These are phyloP conservation scores for Charina bottae DNA, from an alignment of 2,113 vertebrate genomes.

Conservation along the genomic window DNA sequence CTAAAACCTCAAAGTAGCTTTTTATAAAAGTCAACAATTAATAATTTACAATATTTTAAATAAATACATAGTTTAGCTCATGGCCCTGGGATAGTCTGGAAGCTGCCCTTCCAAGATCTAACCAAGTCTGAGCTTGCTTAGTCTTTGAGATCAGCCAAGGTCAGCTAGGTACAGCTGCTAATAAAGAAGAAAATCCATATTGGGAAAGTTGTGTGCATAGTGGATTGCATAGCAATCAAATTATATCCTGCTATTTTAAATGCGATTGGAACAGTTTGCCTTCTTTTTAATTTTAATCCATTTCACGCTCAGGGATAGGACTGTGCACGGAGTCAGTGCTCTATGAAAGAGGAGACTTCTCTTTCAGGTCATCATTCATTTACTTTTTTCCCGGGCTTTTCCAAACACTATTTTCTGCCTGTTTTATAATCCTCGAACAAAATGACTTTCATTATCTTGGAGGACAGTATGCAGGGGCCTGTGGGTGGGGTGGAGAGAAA, in stretches of 20 bases:
- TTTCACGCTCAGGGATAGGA: background rate
- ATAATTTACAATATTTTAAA: no score
- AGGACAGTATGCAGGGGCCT: background rate
- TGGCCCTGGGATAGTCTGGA: no score
- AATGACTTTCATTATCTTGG: conserved; percentile 41
- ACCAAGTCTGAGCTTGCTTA: background rate
- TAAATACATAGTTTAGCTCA: no score
- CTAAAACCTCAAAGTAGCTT: no score
- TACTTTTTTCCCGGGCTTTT: conserved; percentile 13
- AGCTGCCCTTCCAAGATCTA: background rate
- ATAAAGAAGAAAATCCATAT: fast-evolving
- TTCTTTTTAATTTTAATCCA: fast-evolving
- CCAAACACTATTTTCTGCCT: background rate
- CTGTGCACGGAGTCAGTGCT: fast-evolving
- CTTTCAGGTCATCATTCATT: background rate
- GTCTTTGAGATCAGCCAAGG: background rate
- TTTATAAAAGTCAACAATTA: no score
- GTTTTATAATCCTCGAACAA: conserved; percentile 12
- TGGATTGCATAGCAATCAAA: background rate
- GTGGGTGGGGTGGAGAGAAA: background rate
- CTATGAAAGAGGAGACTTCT: background rate
- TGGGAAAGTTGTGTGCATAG: fast-evolving
- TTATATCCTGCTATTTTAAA: background rate
- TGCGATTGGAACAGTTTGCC: background rate
- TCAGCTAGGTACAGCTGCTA: background rate